Base-by-base conservation (phyloP, 1,140 invertebrate genomes). In the Drosophila punjabiensis region DNA sequence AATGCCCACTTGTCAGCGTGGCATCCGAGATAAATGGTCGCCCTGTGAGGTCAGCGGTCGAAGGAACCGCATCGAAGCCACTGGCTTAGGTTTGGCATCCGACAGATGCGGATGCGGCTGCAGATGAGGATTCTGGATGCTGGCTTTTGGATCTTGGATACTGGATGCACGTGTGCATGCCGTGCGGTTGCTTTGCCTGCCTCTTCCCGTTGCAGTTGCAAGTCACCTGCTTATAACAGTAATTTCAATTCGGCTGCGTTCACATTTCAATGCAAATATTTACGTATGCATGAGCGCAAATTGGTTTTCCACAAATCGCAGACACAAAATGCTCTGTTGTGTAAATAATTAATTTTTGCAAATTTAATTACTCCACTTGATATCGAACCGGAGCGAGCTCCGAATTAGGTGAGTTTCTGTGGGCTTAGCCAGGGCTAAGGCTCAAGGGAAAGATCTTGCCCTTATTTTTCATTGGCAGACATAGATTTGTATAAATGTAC, bases 241-340 rank as follows among this genome's bases (percentile, higher is more conserved):
- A 77, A 83, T 87, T 87, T 76, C 84, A 69, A 70, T 83, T 88
- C 71, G 84, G 64, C 60, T 61, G 71, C 74, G 77, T 66, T 79
- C 73, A 76, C 79, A 86, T 79, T 86, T 79, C 83, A 82, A 75
- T 68, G 82, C 79, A 89, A 88, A 88, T 89, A 89, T 88, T 89
- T 89, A 64, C 73, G 35, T 74, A 73, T 74, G 64, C 76, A 81
- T 89, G 64, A 84, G 59, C 73, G 76, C 67, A 88, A 89, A 88
- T 88, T 88, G 81, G 68, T 84, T 89, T 88, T 75, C 45, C 66
- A 75, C 62, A 78, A 66, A 62, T 70, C 59, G 65, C 50, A 61
- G 66, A 56, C 63, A 35, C 50, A 63, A 76, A 70, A 59, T 67
- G 56, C 75, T 77, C 24, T 53, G 64, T 58, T 75, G 76, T 67